phyloP scores from a whole-genome alignment of 2,797 vertebrate genomes.

The Tinamus major region DNA sequence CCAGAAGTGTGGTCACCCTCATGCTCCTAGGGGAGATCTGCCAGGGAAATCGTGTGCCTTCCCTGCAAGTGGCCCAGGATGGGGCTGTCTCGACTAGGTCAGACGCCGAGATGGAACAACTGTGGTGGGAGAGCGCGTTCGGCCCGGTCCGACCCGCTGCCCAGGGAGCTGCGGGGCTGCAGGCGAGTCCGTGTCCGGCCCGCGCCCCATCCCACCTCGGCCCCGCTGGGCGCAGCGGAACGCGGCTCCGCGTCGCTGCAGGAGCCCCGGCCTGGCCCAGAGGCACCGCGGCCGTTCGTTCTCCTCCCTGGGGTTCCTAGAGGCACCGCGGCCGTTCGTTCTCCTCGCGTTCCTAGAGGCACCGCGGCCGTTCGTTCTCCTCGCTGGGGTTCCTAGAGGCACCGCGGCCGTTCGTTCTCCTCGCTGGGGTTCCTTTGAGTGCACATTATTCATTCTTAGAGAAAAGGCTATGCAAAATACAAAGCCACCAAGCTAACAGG shows the following conservation, averaged over 20 bases:
- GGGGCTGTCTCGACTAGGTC: neutral
- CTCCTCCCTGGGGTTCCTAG: too few species aligned
- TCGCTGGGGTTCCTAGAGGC: too few species aligned
- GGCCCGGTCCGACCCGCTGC: too few species aligned
- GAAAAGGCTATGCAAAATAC: neutral
- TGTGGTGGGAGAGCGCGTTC: neutral
- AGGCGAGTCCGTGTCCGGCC: accelerated
- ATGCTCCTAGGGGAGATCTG: neutral
- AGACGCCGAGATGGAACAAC: neutral
- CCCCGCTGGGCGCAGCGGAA: too few species aligned
- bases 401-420: neutral
- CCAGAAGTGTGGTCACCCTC: neutral
- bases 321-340: too few species aligned
- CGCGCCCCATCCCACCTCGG: neutral
- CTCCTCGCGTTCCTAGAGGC: too few species aligned
- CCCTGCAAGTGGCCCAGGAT: neutral
- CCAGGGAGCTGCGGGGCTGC: neutral
- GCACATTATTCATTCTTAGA: neutral
- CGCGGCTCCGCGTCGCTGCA: too few species aligned
- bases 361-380: too few species aligned
- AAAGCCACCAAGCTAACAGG: neutral
- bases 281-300: too few species aligned
- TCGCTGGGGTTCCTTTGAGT: neutral
- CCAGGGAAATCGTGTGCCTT: neutral
- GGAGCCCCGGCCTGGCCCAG: too few species aligned